Conservation (phyloP, 2,797 vertebrate species). For the Sylvilagus floridanus region DNA sequence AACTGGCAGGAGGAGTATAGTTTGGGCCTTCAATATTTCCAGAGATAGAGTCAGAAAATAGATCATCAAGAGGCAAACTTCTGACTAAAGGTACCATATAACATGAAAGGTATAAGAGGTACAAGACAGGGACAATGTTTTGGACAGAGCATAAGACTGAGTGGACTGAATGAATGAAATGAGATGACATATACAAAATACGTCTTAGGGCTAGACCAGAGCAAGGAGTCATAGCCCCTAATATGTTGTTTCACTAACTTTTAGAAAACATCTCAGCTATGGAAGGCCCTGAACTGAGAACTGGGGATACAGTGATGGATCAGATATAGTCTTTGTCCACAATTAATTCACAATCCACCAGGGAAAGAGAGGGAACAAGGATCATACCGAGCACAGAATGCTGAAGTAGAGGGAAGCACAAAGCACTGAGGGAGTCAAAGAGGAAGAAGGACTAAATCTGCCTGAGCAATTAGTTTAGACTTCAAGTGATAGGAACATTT, state of each 20-base stretch:
- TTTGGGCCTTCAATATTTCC: not conserved
- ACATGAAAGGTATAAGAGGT: not conserved
- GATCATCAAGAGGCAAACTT: not conserved
- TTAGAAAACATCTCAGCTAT: not conserved
- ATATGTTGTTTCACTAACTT: not conserved
- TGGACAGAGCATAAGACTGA: not conserved
- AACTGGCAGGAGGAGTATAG: not conserved
- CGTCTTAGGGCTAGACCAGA: constrained; percentile 1
- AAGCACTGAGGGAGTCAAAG: not conserved
- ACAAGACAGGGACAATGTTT: not conserved
- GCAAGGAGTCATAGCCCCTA: not conserved
- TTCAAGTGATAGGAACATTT: not conserved
- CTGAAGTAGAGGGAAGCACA: not conserved
- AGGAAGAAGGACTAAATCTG: not conserved
- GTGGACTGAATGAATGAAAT: constrained; percentile 8
- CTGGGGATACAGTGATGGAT: not conserved
- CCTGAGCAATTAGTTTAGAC: not conserved
- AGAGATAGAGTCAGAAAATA: constrained; percentile 7
- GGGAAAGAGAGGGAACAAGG: not conserved
- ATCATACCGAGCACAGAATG: not conserved
- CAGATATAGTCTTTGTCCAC: not conserved
- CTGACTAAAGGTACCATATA: not conserved
- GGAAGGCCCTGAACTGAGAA: not conserved
- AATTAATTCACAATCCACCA: constrained; percentile 30
- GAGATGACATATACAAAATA: not conserved